These are phyloP conservation scores for Capitulum mitella DNA, from an alignment of 2,888 invertebrate species.

Conservation along the genomic window DNA sequence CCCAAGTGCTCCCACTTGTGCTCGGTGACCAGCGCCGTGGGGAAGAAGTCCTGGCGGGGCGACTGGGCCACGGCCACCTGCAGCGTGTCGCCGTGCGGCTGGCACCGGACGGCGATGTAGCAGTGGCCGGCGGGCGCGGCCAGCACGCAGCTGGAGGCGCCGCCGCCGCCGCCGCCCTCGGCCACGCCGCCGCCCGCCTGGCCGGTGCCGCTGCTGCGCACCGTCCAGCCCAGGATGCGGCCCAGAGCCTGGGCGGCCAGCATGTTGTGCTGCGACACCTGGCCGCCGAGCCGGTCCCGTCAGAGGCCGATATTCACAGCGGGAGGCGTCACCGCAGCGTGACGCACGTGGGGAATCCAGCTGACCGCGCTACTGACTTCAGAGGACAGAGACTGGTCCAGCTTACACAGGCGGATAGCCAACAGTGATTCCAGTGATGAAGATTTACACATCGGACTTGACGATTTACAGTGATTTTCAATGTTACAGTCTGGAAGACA, in stretches of 20 bases:
- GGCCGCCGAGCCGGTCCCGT: too few species aligned
- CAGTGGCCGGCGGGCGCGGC: conserved; percentile 78
- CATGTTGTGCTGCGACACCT: conserved; percentile 93
- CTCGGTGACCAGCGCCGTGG: conserved; percentile 68
- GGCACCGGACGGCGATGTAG: conserved; percentile 41
- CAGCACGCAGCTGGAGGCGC: conserved; percentile 63
- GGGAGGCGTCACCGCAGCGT: too few species aligned
- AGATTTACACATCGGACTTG: too few species aligned
- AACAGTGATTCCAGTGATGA: too few species aligned
- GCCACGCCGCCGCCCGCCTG: conserved; percentile 62
- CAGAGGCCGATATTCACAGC: too few species aligned
- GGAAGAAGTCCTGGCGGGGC: conserved; percentile 36
- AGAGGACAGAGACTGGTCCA: too few species aligned
- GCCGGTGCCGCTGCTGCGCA: conserved; percentile 70
- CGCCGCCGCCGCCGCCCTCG: conserved; percentile 7
- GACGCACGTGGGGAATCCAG: too few species aligned
- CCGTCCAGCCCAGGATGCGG: conserved; percentile 93
- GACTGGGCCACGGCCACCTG: conserved; percentile 34
- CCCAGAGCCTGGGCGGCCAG: conserved; percentile 81
- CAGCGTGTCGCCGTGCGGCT: conserved; percentile 26
- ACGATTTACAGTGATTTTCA: too few species aligned
- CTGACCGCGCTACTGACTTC: too few species aligned
- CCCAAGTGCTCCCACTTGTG: conserved; percentile 90
- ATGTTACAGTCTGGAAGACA: too few species aligned
- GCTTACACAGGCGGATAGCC: too few species aligned